Percentiles rank a stretch among this genome's conserved stretches.
phyloP scores from a whole-genome alignment of 2,797 vertebrate genomes.

The Tarsius wallacei region DNA sequence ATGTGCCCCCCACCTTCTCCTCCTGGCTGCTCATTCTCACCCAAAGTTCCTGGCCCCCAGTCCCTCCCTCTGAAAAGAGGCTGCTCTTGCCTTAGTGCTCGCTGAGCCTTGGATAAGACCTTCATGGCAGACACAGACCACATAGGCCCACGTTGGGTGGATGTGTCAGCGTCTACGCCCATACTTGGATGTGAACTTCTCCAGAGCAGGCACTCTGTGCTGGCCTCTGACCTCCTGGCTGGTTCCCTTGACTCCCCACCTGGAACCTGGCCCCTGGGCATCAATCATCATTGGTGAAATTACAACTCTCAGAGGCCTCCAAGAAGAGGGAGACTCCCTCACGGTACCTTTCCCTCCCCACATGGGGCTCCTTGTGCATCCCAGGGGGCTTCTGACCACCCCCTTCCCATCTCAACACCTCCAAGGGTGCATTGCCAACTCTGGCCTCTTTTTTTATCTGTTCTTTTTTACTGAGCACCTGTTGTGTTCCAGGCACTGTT shows the following conservation, averaged over 20 bases:
- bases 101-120: neutral
- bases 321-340: neutral
- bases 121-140: rapidly evolving
- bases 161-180: rapidly evolving
- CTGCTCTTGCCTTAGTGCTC: neutral
- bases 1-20: neutral
- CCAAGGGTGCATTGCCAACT: neutral
- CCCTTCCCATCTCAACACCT: too few species aligned
- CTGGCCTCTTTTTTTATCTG: neutral
- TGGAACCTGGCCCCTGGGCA: neutral
- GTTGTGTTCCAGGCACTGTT: neutral
- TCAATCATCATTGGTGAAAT: neutral
- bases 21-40: neutral
- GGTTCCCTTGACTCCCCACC: too few species aligned
- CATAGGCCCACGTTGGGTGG: rapidly evolving
- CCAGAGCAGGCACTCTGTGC: too few species aligned
- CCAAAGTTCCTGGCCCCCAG: neutral
- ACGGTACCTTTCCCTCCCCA: neutral
- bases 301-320: neutral
- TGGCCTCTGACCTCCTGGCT: neutral
- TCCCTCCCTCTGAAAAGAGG: too few species aligned
- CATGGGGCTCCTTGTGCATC: neutral
- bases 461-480: neutral
- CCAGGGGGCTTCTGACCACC: neutral
- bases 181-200: neutral